These are phyloP conservation scores for Drosophila silvestris DNA, from an alignment of 2,888 invertebrate species.

Conservation along the genomic window DNA sequence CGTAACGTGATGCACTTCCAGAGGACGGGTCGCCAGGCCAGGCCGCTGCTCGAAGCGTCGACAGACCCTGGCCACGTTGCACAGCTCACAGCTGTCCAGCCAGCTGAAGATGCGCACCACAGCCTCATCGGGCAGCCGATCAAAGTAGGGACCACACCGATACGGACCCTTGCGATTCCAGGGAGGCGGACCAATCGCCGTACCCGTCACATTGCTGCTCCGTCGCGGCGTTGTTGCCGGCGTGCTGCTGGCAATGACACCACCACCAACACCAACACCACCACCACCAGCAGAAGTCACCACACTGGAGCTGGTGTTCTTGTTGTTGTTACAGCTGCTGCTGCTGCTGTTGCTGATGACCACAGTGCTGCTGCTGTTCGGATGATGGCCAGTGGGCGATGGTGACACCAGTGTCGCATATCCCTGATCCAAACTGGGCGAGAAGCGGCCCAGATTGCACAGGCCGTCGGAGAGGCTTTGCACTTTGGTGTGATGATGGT, in stretches of 20 bases:
- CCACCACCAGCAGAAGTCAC: slow-evolving; percentile 45
- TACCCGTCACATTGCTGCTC: slow-evolving; percentile 41
- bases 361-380: slow-evolving; percentile 55
- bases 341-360: slow-evolving; percentile 76
- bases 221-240: slow-evolving; percentile 66
- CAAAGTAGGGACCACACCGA: slow-evolving; percentile 86
- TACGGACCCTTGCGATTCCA: slow-evolving; percentile 85
- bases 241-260: slow-evolving; percentile 60
- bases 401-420: slow-evolving; percentile 91
- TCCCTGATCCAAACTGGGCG: slow-evolving; percentile 92
- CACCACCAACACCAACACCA: slow-evolving; percentile 40
- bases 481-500: slow-evolving; percentile 84
- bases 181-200: slow-evolving; percentile 79
- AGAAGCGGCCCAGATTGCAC: slow-evolving; percentile 86
- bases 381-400: slow-evolving; percentile 85
- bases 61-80: slow-evolving; percentile 91
- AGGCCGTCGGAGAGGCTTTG: slow-evolving; percentile 84
- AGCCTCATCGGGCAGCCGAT: slow-evolving; percentile 89
- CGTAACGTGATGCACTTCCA: slow-evolving; percentile 90
- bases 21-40: slow-evolving; percentile 91
- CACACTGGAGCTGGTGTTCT: slow-evolving; percentile 37
- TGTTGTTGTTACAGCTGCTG: slow-evolving; percentile 39
- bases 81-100: slow-evolving; percentile 90
- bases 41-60: slow-evolving; percentile 90
- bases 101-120: slow-evolving; percentile 90